Conservation (phyloP, 1,140 invertebrate species). For the Cherax quadricarinatus region DNA sequence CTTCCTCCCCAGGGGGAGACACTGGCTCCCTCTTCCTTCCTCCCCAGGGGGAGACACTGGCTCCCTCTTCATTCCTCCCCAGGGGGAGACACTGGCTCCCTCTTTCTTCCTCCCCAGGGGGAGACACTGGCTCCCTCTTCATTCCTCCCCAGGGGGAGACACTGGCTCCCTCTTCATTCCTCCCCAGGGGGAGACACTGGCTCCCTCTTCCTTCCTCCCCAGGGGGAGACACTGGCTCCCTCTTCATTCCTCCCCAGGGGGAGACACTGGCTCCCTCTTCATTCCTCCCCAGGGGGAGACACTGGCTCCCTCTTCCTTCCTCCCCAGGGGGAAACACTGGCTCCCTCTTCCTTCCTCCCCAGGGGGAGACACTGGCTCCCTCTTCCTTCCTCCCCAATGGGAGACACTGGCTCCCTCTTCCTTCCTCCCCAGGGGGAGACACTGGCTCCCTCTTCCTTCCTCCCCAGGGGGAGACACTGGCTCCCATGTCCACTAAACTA, state of each 20-base stretch:
- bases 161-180: neutral
- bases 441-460: neutral
- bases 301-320: too few species aligned
- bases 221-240: neutral
- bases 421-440: slow-evolving; percentile 16
- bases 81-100: neutral
- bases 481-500: neutral
- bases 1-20: neutral
- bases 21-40: neutral
- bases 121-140: neutral
- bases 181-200: neutral
- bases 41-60: neutral
- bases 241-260: too few species aligned
- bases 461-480: neutral
- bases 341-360: neutral
- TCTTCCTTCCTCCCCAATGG: slow-evolving; percentile 13
- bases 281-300: neutral
- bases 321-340: too few species aligned
- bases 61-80: too few species aligned
- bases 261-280: neutral
- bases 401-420: slow-evolving; percentile 15
- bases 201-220: too few species aligned
- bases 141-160: neutral
- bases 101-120: too few species aligned
- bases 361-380: too few species aligned